Evolutionary conservation across 2,888 invertebrate species (phyloP), one percentile per base, ranked within the genome.

Genomic region (Tanypteryx hageni): DNA sequence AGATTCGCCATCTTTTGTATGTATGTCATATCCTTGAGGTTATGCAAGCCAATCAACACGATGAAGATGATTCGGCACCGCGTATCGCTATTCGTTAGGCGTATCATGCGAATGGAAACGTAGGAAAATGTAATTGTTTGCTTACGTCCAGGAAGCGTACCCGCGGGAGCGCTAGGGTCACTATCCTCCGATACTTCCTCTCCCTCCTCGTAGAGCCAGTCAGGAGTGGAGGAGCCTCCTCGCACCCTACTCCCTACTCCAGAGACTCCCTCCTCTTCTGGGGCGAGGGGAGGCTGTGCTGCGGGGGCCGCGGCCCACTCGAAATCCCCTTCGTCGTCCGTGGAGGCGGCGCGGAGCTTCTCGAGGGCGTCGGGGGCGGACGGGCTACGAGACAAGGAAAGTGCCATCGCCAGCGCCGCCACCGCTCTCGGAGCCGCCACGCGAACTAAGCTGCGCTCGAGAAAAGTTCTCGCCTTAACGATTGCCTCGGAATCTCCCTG

Each of bases 271-370:
- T 27, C 81, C 81, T 64, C 92, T 13, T 91, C 91, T 11, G 16
- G 81, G 7, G 92, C 13, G 22, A 86, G 18, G 5, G 92, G 81
- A 22, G 93, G 83, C 27, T 59, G 59, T 11, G 59, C 59, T 13
- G 61, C 83, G 14, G 81, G 82, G 18, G 57, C 64, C 27, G 22
- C 58, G 7, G 96, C 96, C 97, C 97, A 97, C 0, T 97, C 97
- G 93, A 97, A 97, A 93, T 97, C 97, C 0, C 96, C 96, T 94
- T 97, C 97, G 94, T 97, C 97, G 0, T 96, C 96, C 0, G 96
- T 97, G 0, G 97, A 97, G 0, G 96, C 96, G 93, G 96, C 96
- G 57, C 95, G 95, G 81, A 97, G 94, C 93, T 96, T 96, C 13
- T 96, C 95, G 5, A 97, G 94, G 0, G 96, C 96, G 95, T 96